Percentiles rank a stretch among this genome's conserved stretches.
These are phyloP conservation scores for Megaptera novaeangliae DNA, from an alignment of 2,113 vertebrate species.

Conservation along the genomic window DNA sequence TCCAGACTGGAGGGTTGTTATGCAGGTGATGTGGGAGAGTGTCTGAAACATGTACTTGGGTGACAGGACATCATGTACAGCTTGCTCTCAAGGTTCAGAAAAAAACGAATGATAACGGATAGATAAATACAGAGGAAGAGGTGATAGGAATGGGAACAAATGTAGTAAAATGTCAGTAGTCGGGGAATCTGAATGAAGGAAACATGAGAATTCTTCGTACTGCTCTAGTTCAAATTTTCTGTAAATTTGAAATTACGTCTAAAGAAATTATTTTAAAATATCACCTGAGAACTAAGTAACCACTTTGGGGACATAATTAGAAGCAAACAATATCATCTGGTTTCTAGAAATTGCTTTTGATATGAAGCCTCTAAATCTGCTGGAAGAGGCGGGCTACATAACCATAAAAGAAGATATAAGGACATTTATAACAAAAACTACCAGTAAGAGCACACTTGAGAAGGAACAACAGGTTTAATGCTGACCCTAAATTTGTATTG, in stretches of 20 bases:
- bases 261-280: slow-evolving; percentile 18
- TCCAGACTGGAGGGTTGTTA: not conserved
- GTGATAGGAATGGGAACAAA: not conserved
- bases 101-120: not conserved
- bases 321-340: not conserved
- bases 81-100: not conserved
- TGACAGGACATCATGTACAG: not conserved
- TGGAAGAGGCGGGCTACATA: not conserved
- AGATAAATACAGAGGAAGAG: not conserved
- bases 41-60: not conserved
- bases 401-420: not conserved
- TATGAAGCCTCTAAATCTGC: not conserved
- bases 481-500: not conserved
- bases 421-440: not conserved
- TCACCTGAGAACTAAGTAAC: not conserved
- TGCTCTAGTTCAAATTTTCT: not conserved
- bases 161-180: not conserved
- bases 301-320: not conserved
- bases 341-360: not conserved
- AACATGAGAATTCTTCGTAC: not conserved
- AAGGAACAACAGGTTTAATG: not conserved
- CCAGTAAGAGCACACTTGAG: not conserved
- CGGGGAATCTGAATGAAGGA: not conserved
- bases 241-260: slow-evolving; percentile 10
- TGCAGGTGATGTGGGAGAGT: not conserved